Conservation (phyloP, 2,797 vertebrate genomes). For the Anas bernieri region DNA sequence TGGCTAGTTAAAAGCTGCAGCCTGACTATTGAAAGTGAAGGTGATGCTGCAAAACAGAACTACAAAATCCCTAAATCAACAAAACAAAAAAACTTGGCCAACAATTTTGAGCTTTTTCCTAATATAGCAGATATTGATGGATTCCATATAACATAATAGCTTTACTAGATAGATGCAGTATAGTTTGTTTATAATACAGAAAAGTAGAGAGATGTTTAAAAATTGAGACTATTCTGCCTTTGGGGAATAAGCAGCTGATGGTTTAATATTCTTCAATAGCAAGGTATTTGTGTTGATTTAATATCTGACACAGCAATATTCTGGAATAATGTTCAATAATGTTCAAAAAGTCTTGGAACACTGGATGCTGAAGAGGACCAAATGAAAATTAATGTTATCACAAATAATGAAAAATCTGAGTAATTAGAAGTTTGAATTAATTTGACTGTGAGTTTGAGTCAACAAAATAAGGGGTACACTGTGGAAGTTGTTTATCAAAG, state of each 20-base stretch:
- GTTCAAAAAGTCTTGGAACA: neutral
- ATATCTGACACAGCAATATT: neutral
- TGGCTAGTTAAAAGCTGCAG: neutral
- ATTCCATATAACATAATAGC: neutral
- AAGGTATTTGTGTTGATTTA: neutral
- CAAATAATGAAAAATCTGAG: neutral
- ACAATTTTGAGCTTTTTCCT: neutral
- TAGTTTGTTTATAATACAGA: neutral
- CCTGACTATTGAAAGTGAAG: neutral
- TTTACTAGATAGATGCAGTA: neutral
- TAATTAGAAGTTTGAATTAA: neutral
- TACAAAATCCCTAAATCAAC: no score
- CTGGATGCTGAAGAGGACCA: neutral
- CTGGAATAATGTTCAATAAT: neutral
- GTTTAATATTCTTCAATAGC: neutral
- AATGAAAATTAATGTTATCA: neutral
- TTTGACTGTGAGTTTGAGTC: neutral
- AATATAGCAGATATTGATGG: neutral
- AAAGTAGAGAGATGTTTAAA: neutral
- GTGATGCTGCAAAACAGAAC: neutral
- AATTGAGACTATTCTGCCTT: neutral
- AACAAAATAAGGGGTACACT: neutral
- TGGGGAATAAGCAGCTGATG: neutral
- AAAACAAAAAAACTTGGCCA: neutral
- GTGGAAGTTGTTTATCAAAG: neutral